phyloP scores from a whole-genome alignment of 2,113 vertebrate species.

The Climacteris rufus region DNA sequence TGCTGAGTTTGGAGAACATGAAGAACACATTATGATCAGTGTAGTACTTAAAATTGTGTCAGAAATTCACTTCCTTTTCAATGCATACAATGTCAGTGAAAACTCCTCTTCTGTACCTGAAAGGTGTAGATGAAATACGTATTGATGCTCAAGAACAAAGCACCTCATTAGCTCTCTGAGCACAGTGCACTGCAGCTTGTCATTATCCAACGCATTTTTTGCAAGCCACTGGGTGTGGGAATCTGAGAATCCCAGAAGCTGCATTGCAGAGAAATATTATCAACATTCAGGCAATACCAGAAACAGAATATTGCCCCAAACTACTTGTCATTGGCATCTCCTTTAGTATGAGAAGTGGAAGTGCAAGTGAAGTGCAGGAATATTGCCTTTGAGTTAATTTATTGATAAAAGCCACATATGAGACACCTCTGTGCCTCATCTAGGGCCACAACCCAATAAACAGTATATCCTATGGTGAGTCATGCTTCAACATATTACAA shows the following conservation, averaged over 20 bases:
- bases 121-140: background rate
- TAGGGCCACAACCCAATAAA: background rate
- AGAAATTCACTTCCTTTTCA: background rate
- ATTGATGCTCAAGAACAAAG: slow-evolving; percentile 29
- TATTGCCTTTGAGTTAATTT: background rate
- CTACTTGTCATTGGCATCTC: background rate
- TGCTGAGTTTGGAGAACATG: background rate
- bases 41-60: background rate
- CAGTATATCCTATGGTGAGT: background rate
- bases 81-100: background rate
- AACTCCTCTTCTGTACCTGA: background rate
- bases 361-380: background rate
- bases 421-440: background rate
- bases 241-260: background rate
- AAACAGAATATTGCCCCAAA: background rate
- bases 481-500: background rate
- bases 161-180: slow-evolving; percentile 61
- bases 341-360: background rate
- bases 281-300: background rate
- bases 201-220: slow-evolving; percentile 16
- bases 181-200: slow-evolving; percentile 55
- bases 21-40: background rate
- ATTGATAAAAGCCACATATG: background rate
- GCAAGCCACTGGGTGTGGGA: background rate
- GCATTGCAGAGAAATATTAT: background rate